phyloP scores from a whole-genome alignment of 2,113 vertebrate genomes.

The Nematolebias whitei region DNA sequence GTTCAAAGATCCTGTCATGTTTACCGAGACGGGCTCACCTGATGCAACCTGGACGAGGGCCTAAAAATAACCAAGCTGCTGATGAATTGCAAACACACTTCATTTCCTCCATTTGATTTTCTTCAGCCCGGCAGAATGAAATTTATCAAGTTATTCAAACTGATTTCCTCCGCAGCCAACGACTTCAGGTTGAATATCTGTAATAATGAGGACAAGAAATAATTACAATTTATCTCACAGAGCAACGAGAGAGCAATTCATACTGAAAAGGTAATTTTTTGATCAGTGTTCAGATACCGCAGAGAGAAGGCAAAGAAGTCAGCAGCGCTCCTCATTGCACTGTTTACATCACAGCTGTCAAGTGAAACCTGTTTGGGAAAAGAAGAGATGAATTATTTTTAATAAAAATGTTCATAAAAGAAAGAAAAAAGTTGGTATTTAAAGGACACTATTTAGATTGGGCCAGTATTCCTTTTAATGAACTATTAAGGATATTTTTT shows the following conservation, averaged over 20 bases:
- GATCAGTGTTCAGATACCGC: constrained; percentile 12
- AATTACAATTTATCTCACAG: constrained; percentile 54
- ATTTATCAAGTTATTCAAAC: constrained; percentile 64
- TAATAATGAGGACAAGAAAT: constrained; percentile 49
- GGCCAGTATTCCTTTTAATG: background rate
- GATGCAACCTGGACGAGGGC: constrained; percentile 29
- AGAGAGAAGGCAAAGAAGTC: background rate
- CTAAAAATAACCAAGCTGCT: constrained; percentile 64
- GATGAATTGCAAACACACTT: constrained; percentile 62
- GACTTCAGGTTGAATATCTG: constrained; percentile 45
- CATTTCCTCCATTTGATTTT: constrained; percentile 65
- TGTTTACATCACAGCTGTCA: constrained; percentile 3
- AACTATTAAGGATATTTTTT: background rate
- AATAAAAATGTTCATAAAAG: background rate
- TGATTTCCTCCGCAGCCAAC: constrained; percentile 57
- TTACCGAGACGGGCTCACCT: constrained; percentile 22
- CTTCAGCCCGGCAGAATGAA: constrained; percentile 46
- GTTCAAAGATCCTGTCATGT: constrained; percentile 1
- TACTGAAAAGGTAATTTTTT: constrained; percentile 14
- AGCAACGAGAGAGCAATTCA: constrained; percentile 30
- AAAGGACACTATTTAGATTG: too few species aligned
- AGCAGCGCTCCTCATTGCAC: constrained; percentile 1
- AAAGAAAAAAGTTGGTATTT: too few species aligned
- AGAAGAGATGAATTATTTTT: constrained; percentile 9
- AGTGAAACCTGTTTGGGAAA: constrained; percentile 5